Evolutionary conservation across 2,113 vertebrate species (phyloP).

Genomic region (Sialia sialis): DNA sequence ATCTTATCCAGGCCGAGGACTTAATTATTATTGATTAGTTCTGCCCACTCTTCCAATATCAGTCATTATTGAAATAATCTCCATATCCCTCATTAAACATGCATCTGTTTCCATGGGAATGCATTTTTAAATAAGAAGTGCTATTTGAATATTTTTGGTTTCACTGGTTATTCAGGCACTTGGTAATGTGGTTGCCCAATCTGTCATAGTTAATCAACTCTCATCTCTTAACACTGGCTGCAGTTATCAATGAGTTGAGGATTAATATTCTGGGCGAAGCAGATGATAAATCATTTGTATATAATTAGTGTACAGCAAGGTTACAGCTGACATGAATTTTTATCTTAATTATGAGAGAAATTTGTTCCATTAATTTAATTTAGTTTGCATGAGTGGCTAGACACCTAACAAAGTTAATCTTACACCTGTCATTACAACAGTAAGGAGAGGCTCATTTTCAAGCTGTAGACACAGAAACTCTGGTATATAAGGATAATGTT

Average conservation of each 20-base stretch:
- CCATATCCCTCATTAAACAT: slow-evolving; percentile 75
- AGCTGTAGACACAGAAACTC: slow-evolving; percentile 55
- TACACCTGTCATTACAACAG: slow-evolving; percentile 87
- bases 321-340: slow-evolving; percentile 94
- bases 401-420: slow-evolving; percentile 90
- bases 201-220: slow-evolving; percentile 92
- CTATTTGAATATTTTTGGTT: slow-evolving; percentile 70
- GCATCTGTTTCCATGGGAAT: slow-evolving; percentile 83
- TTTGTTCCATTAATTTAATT: slow-evolving; percentile 97
- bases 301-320: slow-evolving; percentile 97
- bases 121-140: slow-evolving; percentile 77
- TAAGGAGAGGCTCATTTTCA: slow-evolving; percentile 73
- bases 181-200: slow-evolving; percentile 79
- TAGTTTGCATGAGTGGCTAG: slow-evolving; percentile 89
- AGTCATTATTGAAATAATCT: slow-evolving; percentile 81
- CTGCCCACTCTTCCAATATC: slow-evolving; percentile 77
- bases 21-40: slow-evolving; percentile 82
- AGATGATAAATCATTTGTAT: slow-evolving; percentile 95
- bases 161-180: slow-evolving; percentile 74
- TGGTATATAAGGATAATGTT: slow-evolving; percentile 61
- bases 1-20: slow-evolving; percentile 70
- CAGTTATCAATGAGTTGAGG: slow-evolving; percentile 88
- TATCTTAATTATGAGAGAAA: slow-evolving; percentile 98
- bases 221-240: slow-evolving; percentile 89
- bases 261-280: slow-evolving; percentile 90